phyloP scores from a whole-genome alignment of 2,797 vertebrate species.

The Buphagus erythrorhynchus region DNA sequence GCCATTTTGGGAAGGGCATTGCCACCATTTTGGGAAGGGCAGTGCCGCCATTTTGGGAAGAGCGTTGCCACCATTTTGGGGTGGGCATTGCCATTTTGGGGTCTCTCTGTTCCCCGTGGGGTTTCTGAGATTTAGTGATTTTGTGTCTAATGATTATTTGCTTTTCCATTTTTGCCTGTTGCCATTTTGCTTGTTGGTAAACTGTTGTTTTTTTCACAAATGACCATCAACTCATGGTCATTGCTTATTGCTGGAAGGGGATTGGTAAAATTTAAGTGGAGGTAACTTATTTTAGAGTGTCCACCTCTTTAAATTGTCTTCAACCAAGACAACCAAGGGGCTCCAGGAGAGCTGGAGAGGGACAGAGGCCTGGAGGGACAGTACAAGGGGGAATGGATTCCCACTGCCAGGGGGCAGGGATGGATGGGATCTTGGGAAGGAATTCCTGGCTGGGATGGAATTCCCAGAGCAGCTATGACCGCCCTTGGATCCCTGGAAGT shows the following conservation, averaged over 20 bases:
- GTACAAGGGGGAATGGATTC: not conserved
- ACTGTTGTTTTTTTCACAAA: not conserved
- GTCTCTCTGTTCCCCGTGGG: accelerated
- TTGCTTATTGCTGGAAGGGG: not conserved
- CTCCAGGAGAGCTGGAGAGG: too few relatives aligned
- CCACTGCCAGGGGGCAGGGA: accelerated
- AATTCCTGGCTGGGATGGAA: not conserved
- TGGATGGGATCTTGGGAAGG: not conserved
- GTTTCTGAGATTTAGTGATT: accelerated
- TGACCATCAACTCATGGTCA: accelerated
- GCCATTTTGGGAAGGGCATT: too few relatives aligned
- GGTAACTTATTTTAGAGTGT: not conserved
- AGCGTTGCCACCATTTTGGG: accelerated
- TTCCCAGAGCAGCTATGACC: not conserved
- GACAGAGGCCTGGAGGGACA: not conserved
- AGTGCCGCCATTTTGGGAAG: too few relatives aligned
- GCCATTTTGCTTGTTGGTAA: accelerated
- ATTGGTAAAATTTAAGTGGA: not conserved
- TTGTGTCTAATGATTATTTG: not conserved
- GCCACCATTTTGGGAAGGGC: not conserved
- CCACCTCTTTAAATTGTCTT: not conserved
- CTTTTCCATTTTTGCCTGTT: not conserved
- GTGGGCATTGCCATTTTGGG: too few relatives aligned
- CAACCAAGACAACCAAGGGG: accelerated
- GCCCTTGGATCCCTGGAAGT: not conserved